Evolutionary conservation across 64 coral and sea anemone genomes (phyloP), one percentile per base, ranked within the genome.

Genomic region (Actinia equina): DNA sequence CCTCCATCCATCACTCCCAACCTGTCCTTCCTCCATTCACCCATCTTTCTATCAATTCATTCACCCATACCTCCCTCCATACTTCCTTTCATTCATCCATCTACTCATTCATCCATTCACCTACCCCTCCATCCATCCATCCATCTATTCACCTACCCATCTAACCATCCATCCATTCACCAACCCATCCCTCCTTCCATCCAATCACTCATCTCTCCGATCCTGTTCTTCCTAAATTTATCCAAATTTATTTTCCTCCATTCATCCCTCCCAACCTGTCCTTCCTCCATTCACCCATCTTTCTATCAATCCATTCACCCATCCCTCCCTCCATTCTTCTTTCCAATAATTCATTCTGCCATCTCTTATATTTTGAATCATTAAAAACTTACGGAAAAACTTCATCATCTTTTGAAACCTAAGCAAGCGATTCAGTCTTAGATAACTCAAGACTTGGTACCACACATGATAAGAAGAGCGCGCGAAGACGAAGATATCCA

Each of bases 341-440:
- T n/a, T 7, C 67, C 67, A 71, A 15, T 19, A 0, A 0, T 71
- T 30, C 4, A 22, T 14, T 13, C 8, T 5, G 0, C 70, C 6
- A 74, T 41, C 70, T 4, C 1, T 14, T 41, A 74, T 26, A 26
- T 74, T 57, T 13, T 57, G 6, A 79, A 79, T 79, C 12, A 37
- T 2, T 41, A 13, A 1, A 2, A 54, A 93, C 94, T 90, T 90
- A 96, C 94, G 80, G 56, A 96, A 93, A 80, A 90, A 96, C 43
- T 89, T 83, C 15, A 85, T 20, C 9, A 96, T 67, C 61, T 91
- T 79, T 44, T 88, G 59, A 81, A 93, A 78, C n/a, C 94, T 92
- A 7, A 96, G 42, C 57, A 93, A 27, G 0, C 94, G 91, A 83
- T 96, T 96, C 71, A 96, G 49, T 70, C 91, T 84, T 58, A 97